Conservation (phyloP, 2,888 invertebrate genomes). For the Phyllotreta cruciferae region DNA sequence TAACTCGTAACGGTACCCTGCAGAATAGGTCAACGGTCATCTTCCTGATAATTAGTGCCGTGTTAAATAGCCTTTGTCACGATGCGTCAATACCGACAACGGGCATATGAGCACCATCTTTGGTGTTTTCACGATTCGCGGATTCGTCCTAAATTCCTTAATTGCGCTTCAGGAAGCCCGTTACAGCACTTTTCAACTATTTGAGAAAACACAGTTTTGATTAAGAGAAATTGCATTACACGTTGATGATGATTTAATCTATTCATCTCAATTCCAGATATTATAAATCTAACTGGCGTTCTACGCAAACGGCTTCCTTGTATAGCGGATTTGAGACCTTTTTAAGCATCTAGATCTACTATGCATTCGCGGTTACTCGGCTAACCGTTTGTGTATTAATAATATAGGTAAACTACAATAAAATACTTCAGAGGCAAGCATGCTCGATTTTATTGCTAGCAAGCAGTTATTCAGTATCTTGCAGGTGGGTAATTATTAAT, state of each 20-base stretch:
- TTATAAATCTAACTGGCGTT: constrained; percentile 36
- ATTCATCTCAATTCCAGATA: constrained; percentile 6
- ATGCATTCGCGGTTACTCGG: constrained; percentile 27
- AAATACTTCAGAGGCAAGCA: constrained; percentile 11
- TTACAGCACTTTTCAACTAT: no score
- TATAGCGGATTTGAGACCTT: constrained; percentile 39
- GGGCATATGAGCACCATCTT: constrained; percentile 14
- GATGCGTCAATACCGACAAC: constrained; percentile 26
- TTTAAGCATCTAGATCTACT: constrained; percentile 28
- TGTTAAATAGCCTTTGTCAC: constrained; percentile 32
- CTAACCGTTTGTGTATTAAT: constrained; percentile 38
- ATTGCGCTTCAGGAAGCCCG: no score
- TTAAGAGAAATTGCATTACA: no score
- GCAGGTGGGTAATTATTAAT: background rate
- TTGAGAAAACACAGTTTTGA: no score
- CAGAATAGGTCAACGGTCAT: constrained; percentile 34
- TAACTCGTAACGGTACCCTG: constrained; percentile 32
- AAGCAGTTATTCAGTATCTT: background rate
- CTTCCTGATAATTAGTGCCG: constrained; percentile 30
- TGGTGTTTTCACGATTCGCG: constrained; percentile 17
- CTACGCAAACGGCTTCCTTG: constrained; percentile 40
- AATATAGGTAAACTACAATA: constrained; percentile 31
- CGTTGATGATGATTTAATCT: no score
- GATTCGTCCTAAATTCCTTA: constrained; percentile 14
- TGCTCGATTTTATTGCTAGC: constrained; percentile 6